phyloP scores from a whole-genome alignment of 2,888 invertebrate genomes.

The Blera fallax region DNA sequence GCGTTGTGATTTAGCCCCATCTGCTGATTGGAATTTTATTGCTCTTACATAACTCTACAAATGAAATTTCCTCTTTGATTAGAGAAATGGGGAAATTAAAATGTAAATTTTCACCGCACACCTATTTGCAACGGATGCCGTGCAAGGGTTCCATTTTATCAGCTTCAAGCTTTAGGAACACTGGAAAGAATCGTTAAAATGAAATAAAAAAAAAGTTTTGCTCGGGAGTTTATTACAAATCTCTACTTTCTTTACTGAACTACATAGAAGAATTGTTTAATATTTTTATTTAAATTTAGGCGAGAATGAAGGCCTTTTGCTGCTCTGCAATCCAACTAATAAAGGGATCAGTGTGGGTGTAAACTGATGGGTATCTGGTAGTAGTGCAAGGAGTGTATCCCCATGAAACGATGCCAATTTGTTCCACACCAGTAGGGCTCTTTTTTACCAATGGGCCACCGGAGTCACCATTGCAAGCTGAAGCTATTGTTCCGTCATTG shows the following conservation, averaged over 20 bases:
- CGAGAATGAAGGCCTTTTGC: slow-evolving; percentile 13
- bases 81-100: slow-evolving; percentile 66
- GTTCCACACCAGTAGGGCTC: slow-evolving; percentile 46
- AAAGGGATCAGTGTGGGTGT: slow-evolving; percentile 78
- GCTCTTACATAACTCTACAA: slow-evolving; percentile 40
- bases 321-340: slow-evolving; percentile 77
- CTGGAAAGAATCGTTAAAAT: slow-evolving; percentile 19
- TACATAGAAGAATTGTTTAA: not conserved
- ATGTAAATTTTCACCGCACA: slow-evolving; percentile 58
- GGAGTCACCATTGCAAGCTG: slow-evolving; percentile 82
- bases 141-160: slow-evolving; percentile 24
- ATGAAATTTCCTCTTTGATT: slow-evolving; percentile 62
- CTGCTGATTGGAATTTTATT: slow-evolving; percentile 60
- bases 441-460: slow-evolving; percentile 78
- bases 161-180: not conserved
- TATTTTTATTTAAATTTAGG: not conserved
- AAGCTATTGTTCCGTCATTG: slow-evolving; percentile 77
- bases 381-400: slow-evolving; percentile 81
- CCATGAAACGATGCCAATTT: slow-evolving; percentile 83
- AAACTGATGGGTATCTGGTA: slow-evolving; percentile 81
- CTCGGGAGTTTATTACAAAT: not conserved
- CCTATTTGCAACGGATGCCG: slow-evolving; percentile 35
- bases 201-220: not conserved
- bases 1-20: slow-evolving; percentile 25
- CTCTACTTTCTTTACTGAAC: not conserved